A percentile compares a stretch with the other conserved stretches of the same genome.
These are phyloP conservation scores for Actias luna DNA, from an alignment of 2,888 invertebrate species.

Conservation along the genomic window DNA sequence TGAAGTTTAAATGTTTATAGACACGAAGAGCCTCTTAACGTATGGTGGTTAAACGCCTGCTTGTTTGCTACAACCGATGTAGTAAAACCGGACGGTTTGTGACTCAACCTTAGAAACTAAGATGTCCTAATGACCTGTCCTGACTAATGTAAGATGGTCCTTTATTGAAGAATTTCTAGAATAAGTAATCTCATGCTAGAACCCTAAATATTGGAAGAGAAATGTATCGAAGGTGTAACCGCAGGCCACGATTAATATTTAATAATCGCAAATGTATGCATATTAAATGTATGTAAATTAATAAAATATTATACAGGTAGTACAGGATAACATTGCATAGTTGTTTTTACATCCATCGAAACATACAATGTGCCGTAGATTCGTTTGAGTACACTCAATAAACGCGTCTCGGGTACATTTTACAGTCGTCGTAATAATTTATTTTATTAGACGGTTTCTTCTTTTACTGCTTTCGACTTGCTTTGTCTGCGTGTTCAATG, in stretches of 20 bases:
- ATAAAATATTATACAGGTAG: background rate
- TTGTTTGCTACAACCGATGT: too few relatives aligned
- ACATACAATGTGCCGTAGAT: background rate
- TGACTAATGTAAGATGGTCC: too few relatives aligned
- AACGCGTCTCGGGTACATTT: slow-evolving; percentile 6
- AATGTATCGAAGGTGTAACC: background rate
- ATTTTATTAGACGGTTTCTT: slow-evolving; percentile 10
- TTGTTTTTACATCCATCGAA: background rate
- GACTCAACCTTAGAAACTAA: too few relatives aligned
- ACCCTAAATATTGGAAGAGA: background rate
- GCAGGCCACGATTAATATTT: too few relatives aligned
- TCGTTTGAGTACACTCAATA: background rate
- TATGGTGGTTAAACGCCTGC: too few relatives aligned
- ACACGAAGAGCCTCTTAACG: too few relatives aligned
- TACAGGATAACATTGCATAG: background rate
- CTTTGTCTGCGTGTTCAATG: slow-evolving; percentile 14
- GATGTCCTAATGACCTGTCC: too few relatives aligned
- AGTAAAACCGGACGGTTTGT: too few relatives aligned
- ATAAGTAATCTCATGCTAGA: too few relatives aligned
- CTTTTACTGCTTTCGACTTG: slow-evolving; percentile 12
- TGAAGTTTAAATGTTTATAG: too few relatives aligned
- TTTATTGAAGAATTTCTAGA: too few relatives aligned
- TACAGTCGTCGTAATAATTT: slow-evolving; percentile 14
- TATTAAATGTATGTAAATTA: too few relatives aligned
- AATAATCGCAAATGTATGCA: background rate